Percentiles rank a stretch among this genome's conserved stretches.
Conservation (phyloP, 2,888 invertebrate species). For the Macroteleia sp. region DNA sequence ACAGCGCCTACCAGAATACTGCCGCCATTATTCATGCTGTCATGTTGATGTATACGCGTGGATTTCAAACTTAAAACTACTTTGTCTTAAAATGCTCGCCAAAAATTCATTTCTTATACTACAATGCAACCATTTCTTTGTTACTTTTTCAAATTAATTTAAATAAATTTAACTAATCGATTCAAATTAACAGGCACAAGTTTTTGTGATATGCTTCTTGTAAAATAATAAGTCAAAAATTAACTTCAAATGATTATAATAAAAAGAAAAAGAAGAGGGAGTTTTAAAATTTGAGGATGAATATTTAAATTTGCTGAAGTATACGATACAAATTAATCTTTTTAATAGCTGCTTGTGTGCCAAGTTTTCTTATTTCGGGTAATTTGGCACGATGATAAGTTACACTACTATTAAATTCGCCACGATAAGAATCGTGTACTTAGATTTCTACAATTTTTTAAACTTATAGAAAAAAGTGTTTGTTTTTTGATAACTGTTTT, state of each 20-base stretch:
- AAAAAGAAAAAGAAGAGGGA: too few species aligned
- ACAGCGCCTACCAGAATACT: slow-evolving; percentile 63
- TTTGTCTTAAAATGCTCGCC: slow-evolving; percentile 34
- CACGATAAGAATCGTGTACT: slow-evolving; percentile 38
- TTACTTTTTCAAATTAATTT: too few species aligned
- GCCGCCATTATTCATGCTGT: slow-evolving; percentile 66
- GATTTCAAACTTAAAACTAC: slow-evolving; percentile 52
- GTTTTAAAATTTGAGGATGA: slow-evolving; percentile 19
- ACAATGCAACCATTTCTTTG: neutral
- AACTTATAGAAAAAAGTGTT: neutral
- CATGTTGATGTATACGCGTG: slow-evolving; percentile 52
- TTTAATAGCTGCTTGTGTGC: slow-evolving; percentile 42
- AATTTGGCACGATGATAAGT: slow-evolving; percentile 51
- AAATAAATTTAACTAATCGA: too few species aligned
- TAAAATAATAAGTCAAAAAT: too few species aligned
- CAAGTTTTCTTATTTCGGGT: slow-evolving; percentile 55
- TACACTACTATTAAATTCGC: slow-evolving; percentile 9
- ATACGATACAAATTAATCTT: slow-evolving; percentile 46
- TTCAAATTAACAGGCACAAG: too few species aligned
- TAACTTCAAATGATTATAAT: too few species aligned
- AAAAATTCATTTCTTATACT: slow-evolving; percentile 1
- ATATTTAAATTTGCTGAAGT: slow-evolving; percentile 21
- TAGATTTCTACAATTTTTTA: slow-evolving; percentile 13
- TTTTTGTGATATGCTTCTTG: too few species aligned
- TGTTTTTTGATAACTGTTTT: too few species aligned